phyloP scores from a whole-genome alignment of 2,888 invertebrate species.

The Syrphus vitripennis region DNA sequence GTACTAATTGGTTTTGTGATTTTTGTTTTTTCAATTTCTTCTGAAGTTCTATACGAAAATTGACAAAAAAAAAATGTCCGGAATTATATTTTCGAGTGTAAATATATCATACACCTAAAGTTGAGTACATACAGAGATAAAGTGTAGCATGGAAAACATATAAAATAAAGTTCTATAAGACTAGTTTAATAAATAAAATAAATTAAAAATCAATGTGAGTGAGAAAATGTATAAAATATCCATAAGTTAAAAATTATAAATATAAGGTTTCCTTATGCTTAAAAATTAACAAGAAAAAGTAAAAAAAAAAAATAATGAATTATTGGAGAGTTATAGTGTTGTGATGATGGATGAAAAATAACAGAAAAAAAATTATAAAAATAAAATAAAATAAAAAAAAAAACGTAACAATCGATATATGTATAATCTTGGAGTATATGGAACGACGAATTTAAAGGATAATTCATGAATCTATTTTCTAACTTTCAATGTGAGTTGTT shows the following conservation, averaged over 20 bases:
- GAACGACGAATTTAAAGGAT: slow-evolving; percentile 66
- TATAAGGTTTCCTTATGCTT: slow-evolving; percentile 54
- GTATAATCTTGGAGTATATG: slow-evolving; percentile 54
- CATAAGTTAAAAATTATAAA: slow-evolving; percentile 30
- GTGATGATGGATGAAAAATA: slow-evolving; percentile 5
- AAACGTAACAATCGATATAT: slow-evolving; percentile 52
- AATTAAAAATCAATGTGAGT: slow-evolving; percentile 59
- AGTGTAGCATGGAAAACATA: slow-evolving; percentile 16
- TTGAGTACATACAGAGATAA: slow-evolving; percentile 13
- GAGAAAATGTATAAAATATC: slow-evolving; percentile 45
- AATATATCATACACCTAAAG: neutral
- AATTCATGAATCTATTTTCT: slow-evolving; percentile 50
- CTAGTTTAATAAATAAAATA: slow-evolving; percentile 19
- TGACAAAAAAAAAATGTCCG: neutral
- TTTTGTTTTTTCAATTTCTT: neutral
- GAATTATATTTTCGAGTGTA: neutral
- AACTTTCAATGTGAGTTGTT: slow-evolving; percentile 60
- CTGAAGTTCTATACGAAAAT: neutral
- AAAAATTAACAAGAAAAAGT: slow-evolving; percentile 32
- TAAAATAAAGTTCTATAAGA: slow-evolving; percentile 21
- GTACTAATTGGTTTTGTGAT: slow-evolving; percentile 12
- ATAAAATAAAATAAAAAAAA: neutral
- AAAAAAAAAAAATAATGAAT: slow-evolving; percentile 16
- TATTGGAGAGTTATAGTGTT: slow-evolving; percentile 35
- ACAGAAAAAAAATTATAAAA: slow-evolving; percentile 30